Conservation (phyloP, 1,140 invertebrate species). For the Platyscapa corneri region DNA sequence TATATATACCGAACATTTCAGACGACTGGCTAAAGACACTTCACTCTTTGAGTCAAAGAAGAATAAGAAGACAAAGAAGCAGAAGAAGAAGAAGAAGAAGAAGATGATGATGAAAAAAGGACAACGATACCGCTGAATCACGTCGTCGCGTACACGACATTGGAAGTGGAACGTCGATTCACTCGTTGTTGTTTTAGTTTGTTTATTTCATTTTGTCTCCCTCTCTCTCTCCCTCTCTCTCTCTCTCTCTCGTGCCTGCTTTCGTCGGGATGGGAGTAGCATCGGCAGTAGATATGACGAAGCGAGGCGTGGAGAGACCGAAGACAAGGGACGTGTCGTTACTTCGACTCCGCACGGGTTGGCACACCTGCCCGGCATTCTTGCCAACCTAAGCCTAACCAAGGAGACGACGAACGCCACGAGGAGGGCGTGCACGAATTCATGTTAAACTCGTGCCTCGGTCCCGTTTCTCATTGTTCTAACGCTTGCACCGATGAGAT, state of each 20-base stretch:
- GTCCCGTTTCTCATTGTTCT: background rate
- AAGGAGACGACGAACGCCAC: background rate
- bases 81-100: no score
- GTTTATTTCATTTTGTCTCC: conserved; percentile 4
- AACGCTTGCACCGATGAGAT: background rate
- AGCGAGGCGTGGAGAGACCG: conserved; percentile 57
- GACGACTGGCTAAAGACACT: background rate
- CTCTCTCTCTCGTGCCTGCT: background rate
- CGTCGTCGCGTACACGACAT: conserved; percentile 54
- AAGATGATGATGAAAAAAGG: background rate
- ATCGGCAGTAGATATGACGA: conserved; percentile 48
- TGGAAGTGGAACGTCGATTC: conserved; percentile 47
- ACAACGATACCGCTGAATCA: conserved; percentile 26
- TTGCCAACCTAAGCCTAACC: conserved; percentile 56
- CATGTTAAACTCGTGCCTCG: conserved; percentile 10
- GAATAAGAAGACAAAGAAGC: background rate
- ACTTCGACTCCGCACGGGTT: conserved; percentile 57
- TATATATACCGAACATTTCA: background rate
- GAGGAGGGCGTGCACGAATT: conserved; percentile 43
- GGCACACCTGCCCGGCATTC: conserved; percentile 68
- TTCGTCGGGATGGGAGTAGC: conserved; percentile 3
- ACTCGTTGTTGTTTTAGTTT: conserved; percentile 25
- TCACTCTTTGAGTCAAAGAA: background rate
- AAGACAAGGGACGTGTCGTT: conserved; percentile 56
- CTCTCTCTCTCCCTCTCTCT: background rate